Base-by-base conservation (phyloP, 2,888 invertebrate genomes). In the Choreutis nemorana region DNA sequence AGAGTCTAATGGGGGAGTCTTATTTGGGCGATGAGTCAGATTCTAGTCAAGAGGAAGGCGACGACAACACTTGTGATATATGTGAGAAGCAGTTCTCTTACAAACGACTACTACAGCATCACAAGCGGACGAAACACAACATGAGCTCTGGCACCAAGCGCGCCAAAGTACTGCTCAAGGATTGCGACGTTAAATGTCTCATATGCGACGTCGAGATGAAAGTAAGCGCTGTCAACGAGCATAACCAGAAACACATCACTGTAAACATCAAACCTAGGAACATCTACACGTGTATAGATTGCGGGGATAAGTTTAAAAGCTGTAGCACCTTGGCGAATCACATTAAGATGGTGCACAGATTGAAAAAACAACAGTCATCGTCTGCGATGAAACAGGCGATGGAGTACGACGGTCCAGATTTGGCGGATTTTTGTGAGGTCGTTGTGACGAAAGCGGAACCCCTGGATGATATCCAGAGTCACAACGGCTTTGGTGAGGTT, bases 381-480 rank as follows among this genome's bases (percentile, higher is more conserved):
- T 45, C 55, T 20, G n/a, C n/a, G n/a, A n/a, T n/a, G n/a, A n/a
- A n/a, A n/a, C 51, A 46, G 22, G 29, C 37, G 22, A 23, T 44
- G 14, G 40, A 45, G 21, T 36, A 42, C 28, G 28, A 43, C 2
- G 41, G 48, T 2, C 45, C 56, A 2, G 59, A 78, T 36, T 45
- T 68, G 58, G 66, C 78, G 71, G 79, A 78, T 72, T 80, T 79
- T 75, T 80, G 80, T 68, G 80, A 80, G 42, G 78, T 79, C 71
- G 79, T 79, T 71, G 79, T 79, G 72, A 70, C 78, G 16, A 79
- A 80, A 49, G 56, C 70, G 72, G 79, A 80, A 64, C 78, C 78
- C 50, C 71, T 72, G 73, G 77, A 72, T 36, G 45, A 41, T 10
- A 47, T 66, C 67, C 78, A 73, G 73, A 64, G 59, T 72, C 73